phyloP scores from a whole-genome alignment of 2,888 invertebrate genomes.

The Globia sparganii region DNA sequence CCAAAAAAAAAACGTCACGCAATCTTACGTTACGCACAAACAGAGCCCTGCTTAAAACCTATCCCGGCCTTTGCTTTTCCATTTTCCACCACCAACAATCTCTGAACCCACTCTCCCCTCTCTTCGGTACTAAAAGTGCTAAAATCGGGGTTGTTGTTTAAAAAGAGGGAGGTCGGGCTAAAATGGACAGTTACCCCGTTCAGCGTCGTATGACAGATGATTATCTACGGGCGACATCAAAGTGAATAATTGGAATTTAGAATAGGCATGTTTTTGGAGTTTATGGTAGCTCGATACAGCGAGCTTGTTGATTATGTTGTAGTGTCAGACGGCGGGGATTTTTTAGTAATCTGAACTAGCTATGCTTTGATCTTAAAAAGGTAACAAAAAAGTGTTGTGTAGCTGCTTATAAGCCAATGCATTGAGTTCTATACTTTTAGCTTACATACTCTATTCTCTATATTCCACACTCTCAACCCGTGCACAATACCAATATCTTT shows the following conservation, averaged over 20 bases:
- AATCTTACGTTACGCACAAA: constrained; percentile 85
- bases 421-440: neutral
- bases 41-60: constrained; percentile 83
- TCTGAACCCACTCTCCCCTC: constrained; percentile 65
- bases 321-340: constrained; percentile 34
- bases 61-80: constrained; percentile 80
- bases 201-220: constrained; percentile 88
- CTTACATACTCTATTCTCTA: neutral
- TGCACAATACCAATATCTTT: neutral
- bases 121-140: constrained; percentile 41
- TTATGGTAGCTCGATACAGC: constrained; percentile 66
- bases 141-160: constrained; percentile 65
- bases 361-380: constrained; percentile 9
- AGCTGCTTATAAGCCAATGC: constrained; percentile 4
- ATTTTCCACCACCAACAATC: constrained; percentile 73
- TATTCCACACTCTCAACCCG: neutral
- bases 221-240: constrained; percentile 89
- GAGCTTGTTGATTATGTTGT: constrained; percentile 46
- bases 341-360: constrained; percentile 45
- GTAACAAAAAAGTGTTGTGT: neutral
- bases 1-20: constrained; percentile 81
- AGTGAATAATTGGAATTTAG: constrained; percentile 90
- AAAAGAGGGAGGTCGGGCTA: constrained; percentile 74
- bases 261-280: constrained; percentile 77
- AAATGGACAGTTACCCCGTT: constrained; percentile 78